These are phyloP conservation scores for Tachyglossus aculeatus DNA, from an alignment of 2,797 vertebrate genomes.

Conservation along the genomic window DNA sequence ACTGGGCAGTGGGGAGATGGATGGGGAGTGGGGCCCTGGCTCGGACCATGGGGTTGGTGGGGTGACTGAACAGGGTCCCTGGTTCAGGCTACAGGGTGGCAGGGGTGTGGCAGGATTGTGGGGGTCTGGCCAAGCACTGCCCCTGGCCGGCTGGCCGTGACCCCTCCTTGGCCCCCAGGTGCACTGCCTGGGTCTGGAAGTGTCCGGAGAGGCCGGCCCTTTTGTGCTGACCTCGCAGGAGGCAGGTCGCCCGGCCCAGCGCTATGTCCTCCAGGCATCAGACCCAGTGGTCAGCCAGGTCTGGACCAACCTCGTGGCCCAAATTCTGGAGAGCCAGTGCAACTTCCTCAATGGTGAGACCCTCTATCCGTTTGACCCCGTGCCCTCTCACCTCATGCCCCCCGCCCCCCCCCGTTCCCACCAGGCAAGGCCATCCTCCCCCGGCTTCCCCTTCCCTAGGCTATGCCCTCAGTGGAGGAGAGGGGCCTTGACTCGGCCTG, in stretches of 20 bases:
- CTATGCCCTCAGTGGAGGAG: neutral
- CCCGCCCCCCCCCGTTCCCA: too few species aligned
- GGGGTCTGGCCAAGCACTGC: neutral
- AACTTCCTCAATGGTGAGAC: constrained; percentile 90
- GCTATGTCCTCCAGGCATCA: constrained; percentile 82
- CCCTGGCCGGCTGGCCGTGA: neutral
- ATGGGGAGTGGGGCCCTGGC: neutral
- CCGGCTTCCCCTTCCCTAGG: neutral
- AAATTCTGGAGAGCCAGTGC: constrained; percentile 90
- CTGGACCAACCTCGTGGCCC: constrained; percentile 86
- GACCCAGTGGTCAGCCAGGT: constrained; percentile 79
- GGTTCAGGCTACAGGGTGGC: neutral
- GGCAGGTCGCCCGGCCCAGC: constrained; percentile 81
- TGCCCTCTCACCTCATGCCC: neutral
- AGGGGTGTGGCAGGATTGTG: neutral
- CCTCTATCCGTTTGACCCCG: neutral
- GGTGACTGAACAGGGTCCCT: neutral
- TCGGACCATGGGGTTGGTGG: neutral
- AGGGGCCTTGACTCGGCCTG: too few species aligned
- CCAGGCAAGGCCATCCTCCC: neutral
- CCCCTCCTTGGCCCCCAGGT: constrained; percentile 74
- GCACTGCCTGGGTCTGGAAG: constrained; percentile 89
- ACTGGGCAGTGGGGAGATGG: neutral
- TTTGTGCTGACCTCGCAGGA: constrained; percentile 88
- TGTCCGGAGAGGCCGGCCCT: constrained; percentile 82